Evolutionary conservation across 2,888 invertebrate genomes (phyloP).

Genomic region (Cistogaster globosa): DNA sequence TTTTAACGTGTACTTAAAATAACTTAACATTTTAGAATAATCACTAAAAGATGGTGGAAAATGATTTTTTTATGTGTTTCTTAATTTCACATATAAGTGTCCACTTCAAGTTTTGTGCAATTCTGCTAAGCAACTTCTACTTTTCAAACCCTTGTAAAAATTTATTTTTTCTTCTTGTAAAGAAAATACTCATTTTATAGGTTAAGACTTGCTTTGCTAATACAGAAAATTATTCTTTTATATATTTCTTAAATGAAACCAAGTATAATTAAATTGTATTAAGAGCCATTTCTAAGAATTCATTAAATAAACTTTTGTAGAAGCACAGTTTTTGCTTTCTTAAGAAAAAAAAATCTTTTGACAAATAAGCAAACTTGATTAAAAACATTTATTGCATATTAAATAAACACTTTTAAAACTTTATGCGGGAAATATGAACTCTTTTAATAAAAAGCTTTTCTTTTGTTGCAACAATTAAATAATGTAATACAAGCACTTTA

Average conservation of each 20-base stretch:
- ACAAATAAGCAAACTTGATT: too few species aligned
- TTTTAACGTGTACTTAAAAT: constrained; percentile 1
- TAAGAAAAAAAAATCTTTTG: too few species aligned
- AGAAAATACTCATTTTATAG: background rate
- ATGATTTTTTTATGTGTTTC: background rate
- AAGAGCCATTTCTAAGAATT: background rate
- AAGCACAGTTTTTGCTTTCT: too few species aligned
- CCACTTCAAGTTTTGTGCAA: background rate
- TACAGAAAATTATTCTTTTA: background rate
- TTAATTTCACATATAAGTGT: background rate
- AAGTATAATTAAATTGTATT: background rate
- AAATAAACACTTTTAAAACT: too few species aligned
- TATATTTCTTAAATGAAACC: background rate
- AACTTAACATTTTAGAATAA: constrained; percentile 24
- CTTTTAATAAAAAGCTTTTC: too few species aligned
- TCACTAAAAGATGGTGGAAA: constrained; percentile 25
- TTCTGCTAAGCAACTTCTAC: constrained; percentile 1
- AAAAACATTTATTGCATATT: too few species aligned
- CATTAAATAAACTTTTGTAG: background rate
- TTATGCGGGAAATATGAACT: too few species aligned
- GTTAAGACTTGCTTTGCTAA: background rate
- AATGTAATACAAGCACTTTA: too few species aligned
- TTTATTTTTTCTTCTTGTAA: background rate
- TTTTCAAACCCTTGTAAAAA: background rate
- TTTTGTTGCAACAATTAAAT: too few species aligned